Base-by-base conservation (phyloP, 2,113 vertebrate species). In the Lepus timidus region DNA sequence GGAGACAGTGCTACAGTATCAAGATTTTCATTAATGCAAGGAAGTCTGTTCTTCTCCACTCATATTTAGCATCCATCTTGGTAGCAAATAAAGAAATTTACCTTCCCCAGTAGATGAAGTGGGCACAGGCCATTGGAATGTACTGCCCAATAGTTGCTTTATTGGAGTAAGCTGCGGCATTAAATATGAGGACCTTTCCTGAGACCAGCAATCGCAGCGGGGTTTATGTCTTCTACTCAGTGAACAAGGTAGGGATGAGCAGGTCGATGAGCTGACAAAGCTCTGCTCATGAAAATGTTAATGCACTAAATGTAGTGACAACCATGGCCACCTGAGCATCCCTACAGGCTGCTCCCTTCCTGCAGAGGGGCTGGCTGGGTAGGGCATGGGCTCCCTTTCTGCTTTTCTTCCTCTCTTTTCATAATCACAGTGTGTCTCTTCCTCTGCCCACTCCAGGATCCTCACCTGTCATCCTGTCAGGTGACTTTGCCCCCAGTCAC, bases 1-100 rank as follows among this genome's bases (percentile, higher is more conserved):
- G 76, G 84, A 95, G 85, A 93, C 88, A 79, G 96, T 95, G 81
- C 86, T 92, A 70, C 31, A 81, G 84, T 96, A 96, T 97, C 96
- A 92, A 95, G 94, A 95, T 89, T 88, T 94, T 96, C 84, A 84
- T 92, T 96, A 94, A 78, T 39, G 14, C 88, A 58, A 82, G 12
- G 61, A 92, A 90, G n/a, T 73, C 68, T 95, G n/a, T 86, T 70
- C 79, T 79, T 90, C 16, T 36, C 49, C 17, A 6, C 49, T 91
- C 85, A 39, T 39, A 17, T 29, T 82, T 79, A 33, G 51, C 12
- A 65, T 68, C 64, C 64, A 68, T 71, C 58, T 91, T 82, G 19
- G 44, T 84, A 67, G 85, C 81, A 82, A 93, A 95, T 86, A 94
- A 92, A 64, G 65, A 96, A 67, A 88, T 81, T 62, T 89, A 58